Base-by-base conservation (phyloP, 2,797 vertebrate species). In the Adrianichthys oophorus region DNA sequence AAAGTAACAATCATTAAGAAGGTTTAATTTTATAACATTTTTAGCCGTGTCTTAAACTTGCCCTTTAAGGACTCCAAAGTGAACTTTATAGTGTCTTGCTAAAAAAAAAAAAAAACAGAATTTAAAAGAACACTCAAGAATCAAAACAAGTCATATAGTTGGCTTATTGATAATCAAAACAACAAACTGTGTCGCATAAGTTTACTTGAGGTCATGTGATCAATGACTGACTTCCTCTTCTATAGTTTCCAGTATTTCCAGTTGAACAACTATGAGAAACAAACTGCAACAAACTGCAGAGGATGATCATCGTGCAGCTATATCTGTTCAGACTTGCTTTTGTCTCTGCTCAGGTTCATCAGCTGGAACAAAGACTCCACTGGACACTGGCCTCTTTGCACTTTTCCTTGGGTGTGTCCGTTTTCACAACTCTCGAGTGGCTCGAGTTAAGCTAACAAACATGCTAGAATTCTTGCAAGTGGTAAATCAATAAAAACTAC, bases 341-440 rank as follows among this genome's bases (percentile, higher is more conserved):
- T 56, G 54, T 63, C 41, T 58, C 44, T 59, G 58, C 24, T 19
- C 47, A 26, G 59, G 40, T 16, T 71, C 63, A 51, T 71, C 53
- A 66, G 40, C 74, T 72, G 48, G 62, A 69, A 72, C 70, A 63
- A 24, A 7, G 24, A 32, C 29, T 32, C 10, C 64, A 53, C 61
- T 41, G 73, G 69, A 58, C 64, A 50, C 45, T 29, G 41, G 53
- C 46, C 76, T 70, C 49, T 68, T 52, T 46, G 52, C 68, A 71
- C 46, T 17, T 17, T n/a, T 52, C 58, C 63, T 62, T 41, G 60
- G 68, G 73, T 74, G 79, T 70, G 71, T 68, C 37, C 2, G 50
- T 78, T 78, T 76, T 52, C 69, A 77, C 60, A 72, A 62, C 70
- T 68, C 64, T 18, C 65, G 59, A 7, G 26, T 7, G 5, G 26